phyloP scores from a whole-genome alignment of 2,797 vertebrate species.

The Chanos chanos region DNA sequence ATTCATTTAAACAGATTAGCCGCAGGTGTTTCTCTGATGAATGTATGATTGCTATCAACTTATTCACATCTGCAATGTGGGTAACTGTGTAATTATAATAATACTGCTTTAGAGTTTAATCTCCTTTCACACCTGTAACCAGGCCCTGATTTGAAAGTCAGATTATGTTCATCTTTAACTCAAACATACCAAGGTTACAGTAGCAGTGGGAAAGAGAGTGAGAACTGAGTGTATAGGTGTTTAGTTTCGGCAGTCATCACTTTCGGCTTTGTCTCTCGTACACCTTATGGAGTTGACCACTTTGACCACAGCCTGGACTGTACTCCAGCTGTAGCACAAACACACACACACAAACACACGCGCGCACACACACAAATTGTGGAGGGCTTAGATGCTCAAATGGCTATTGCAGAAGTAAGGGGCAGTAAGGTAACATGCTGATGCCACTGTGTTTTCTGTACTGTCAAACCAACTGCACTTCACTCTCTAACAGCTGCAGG shows the following conservation, averaged over 20 bases:
- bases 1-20: slow-evolving; percentile 32
- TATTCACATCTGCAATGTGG: slow-evolving; percentile 8
- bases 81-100: slow-evolving; percentile 24
- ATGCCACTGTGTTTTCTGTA: no score
- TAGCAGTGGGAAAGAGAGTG: background rate
- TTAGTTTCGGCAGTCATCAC: no score
- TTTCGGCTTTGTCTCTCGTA: no score
- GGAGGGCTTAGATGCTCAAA: no score
- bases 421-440: background rate
- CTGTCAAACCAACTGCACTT: no score
- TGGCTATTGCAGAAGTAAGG: no score
- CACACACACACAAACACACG: background rate
- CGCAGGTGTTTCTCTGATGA: slow-evolving; percentile 1
- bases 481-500: slow-evolving; percentile 13
- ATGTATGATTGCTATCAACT: slow-evolving; percentile 15
- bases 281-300: no score
- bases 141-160: slow-evolving; percentile 54
- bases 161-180: slow-evolving; percentile 59
- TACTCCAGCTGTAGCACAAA: no score
- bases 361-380: background rate
- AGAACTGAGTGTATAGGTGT: background rate
- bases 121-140: slow-evolving; percentile 55
- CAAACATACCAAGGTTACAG: slow-evolving; percentile 35
- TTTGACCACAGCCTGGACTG: no score
- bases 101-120: slow-evolving; percentile 47